These are phyloP conservation scores for Pogonophryne albipinna DNA, from an alignment of 2,797 vertebrate species.

Conservation along the genomic window DNA sequence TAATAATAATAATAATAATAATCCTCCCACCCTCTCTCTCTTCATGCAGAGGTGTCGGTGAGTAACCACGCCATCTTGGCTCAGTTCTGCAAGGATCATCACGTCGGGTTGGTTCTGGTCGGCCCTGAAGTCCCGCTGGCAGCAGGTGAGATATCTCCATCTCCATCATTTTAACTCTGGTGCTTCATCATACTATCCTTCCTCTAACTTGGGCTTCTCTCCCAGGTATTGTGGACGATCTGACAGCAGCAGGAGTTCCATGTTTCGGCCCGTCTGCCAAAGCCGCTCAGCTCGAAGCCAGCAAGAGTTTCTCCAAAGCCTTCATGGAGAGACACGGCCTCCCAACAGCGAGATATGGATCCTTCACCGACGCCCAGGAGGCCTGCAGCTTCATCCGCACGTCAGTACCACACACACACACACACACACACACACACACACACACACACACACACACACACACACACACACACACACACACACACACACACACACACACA, in stretches of 20 bases:
- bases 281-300: slow-evolving; percentile 95
- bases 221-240: slow-evolving; percentile 92
- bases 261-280: slow-evolving; percentile 95
- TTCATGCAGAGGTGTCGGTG: slow-evolving; percentile 86
- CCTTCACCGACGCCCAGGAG: slow-evolving; percentile 89
- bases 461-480: no score
- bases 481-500: no score
- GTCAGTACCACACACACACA: slow-evolving; percentile 72
- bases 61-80: slow-evolving; percentile 90
- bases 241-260: slow-evolving; percentile 88
- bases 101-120: slow-evolving; percentile 92
- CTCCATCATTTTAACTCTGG: background rate
- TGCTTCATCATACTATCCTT: rapidly evolving
- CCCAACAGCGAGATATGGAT: slow-evolving; percentile 92
- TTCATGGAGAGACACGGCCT: slow-evolving; percentile 95
- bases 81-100: slow-evolving; percentile 94
- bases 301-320: slow-evolving; percentile 94
- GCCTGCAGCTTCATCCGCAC: slow-evolving; percentile 92
- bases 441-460: no score
- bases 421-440: no score
- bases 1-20: no score
- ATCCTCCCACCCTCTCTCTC: background rate
- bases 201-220: background rate
- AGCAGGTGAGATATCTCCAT: slow-evolving; percentile 82
- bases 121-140: slow-evolving; percentile 95